Conservation (phyloP, 1,140 invertebrate species). For the Copidosoma floridanum region DNA sequence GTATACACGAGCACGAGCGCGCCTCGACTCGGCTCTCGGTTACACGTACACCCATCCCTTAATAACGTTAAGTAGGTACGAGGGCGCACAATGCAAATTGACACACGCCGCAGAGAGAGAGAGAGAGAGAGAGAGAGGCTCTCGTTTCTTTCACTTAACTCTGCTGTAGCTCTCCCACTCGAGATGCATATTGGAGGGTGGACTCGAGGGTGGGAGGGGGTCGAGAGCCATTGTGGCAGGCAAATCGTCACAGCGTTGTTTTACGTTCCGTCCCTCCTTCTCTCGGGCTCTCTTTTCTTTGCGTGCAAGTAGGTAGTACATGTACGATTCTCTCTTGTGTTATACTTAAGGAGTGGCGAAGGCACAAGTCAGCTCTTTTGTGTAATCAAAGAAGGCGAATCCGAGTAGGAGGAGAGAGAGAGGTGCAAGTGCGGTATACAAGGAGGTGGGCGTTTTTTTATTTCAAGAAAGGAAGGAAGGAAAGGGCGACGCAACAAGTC, state of each 20-base stretch:
- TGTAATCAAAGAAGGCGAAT: not conserved
- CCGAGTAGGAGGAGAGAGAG: not conserved
- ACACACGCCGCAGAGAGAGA: constrained; percentile 9
- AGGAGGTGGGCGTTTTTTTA: not conserved
- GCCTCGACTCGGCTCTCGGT: not conserved
- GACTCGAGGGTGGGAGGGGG: not conserved
- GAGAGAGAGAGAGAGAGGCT: no score
- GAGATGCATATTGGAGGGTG: not conserved
- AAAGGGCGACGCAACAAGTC: no score
- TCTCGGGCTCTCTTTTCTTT: no score
- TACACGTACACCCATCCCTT: not conserved
- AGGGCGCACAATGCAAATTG: constrained; percentile 15
- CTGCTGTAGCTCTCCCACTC: not conserved
- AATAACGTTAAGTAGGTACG: no score
- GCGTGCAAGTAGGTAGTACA: no score
- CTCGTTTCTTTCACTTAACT: not conserved
- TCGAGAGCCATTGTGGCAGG: no score
- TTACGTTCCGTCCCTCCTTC: no score
- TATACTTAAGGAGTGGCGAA: no score
- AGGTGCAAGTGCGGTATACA: constrained; percentile 4
- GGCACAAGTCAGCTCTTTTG: not conserved
- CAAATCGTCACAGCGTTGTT: no score
- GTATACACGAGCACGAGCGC: not conserved
- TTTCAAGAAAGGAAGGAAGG: no score
- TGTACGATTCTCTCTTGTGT: no score